These are phyloP conservation scores for Orgyia antiqua DNA, from an alignment of 2,888 invertebrate species.

Conservation along the genomic window DNA sequence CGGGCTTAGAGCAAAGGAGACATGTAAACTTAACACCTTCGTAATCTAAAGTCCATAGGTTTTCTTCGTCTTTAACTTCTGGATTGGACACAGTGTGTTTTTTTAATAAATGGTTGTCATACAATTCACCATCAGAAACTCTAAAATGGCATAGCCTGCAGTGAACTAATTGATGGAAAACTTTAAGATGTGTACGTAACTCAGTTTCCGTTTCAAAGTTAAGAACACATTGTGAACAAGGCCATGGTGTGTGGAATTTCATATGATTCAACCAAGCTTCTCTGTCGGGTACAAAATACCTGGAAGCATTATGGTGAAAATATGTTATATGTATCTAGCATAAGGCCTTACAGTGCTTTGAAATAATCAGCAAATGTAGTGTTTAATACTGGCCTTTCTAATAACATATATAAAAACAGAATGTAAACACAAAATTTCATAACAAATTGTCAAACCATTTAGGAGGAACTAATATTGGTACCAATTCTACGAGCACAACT, in stretches of 20 bases:
- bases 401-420: too few species aligned
- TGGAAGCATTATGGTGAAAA: slow-evolving; percentile 34
- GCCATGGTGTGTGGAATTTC: slow-evolving; percentile 65
- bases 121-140: slow-evolving; percentile 53
- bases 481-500: too few species aligned
- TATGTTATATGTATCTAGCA: too few species aligned
- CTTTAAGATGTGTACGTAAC: slow-evolving; percentile 50
- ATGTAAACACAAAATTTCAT: too few species aligned
- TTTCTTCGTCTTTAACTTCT: slow-evolving; percentile 42
- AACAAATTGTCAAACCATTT: too few species aligned
- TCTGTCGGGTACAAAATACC: slow-evolving; percentile 65
- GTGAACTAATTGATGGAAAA: slow-evolving; percentile 55
- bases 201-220: slow-evolving; percentile 48
- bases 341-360: too few species aligned
- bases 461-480: too few species aligned
- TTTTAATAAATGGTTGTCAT: slow-evolving; percentile 55
- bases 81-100: slow-evolving; percentile 60
- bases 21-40: slow-evolving; percentile 49
- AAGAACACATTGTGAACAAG: slow-evolving; percentile 64
- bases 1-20: slow-evolving; percentile 53
- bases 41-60: slow-evolving; percentile 54
- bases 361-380: too few species aligned
- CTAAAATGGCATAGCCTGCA: slow-evolving; percentile 66
- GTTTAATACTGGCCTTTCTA: too few species aligned
- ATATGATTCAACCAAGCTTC: slow-evolving; percentile 53